Evolutionary conservation across 2,888 invertebrate genomes (phyloP).

Genomic region (Chaetoderma sp.): DNA sequence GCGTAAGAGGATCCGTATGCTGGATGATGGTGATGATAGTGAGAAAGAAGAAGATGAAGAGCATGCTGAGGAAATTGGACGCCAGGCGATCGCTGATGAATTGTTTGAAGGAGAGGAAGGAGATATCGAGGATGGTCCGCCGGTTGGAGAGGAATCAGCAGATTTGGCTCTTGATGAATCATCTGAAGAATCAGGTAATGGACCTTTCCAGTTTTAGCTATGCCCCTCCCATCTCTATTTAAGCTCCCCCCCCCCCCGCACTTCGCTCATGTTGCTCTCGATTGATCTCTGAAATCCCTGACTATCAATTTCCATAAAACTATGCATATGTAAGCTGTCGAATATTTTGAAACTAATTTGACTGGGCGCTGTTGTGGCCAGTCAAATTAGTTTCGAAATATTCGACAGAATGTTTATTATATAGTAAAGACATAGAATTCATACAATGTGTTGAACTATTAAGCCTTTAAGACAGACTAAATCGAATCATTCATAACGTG

Average conservation of each 20-base stretch:
- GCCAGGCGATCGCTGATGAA: conserved; percentile 64
- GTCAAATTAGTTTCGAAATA: no score
- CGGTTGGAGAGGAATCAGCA: conserved; percentile 59
- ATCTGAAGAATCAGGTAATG: conserved; percentile 71
- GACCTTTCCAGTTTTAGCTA: no score
- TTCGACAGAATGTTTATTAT: no score
- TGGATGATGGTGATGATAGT: conserved; percentile 67
- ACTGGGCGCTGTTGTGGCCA: no score
- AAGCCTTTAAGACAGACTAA: no score
- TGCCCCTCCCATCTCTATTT: no score
- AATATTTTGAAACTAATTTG: no score
- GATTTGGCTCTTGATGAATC: conserved; percentile 83
- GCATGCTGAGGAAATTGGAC: conserved; percentile 55
- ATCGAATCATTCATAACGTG: no score
- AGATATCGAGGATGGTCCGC: conserved; percentile 46
- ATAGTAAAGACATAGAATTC: no score
- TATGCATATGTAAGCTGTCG: no score
- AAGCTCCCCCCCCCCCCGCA: no score
- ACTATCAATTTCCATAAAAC: background rate
- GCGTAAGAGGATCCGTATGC: conserved; percentile 24
- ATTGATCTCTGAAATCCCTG: background rate
- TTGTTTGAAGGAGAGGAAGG: conserved; percentile 66
- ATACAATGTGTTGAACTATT: no score
- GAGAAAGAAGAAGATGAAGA: conserved; percentile 55
- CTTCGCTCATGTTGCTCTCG: background rate